Evolutionary conservation across 2,113 vertebrate genomes (phyloP), one percentile per base, ranked within the genome.

Genomic region (Dolichallabes microphthalmus): DNA sequence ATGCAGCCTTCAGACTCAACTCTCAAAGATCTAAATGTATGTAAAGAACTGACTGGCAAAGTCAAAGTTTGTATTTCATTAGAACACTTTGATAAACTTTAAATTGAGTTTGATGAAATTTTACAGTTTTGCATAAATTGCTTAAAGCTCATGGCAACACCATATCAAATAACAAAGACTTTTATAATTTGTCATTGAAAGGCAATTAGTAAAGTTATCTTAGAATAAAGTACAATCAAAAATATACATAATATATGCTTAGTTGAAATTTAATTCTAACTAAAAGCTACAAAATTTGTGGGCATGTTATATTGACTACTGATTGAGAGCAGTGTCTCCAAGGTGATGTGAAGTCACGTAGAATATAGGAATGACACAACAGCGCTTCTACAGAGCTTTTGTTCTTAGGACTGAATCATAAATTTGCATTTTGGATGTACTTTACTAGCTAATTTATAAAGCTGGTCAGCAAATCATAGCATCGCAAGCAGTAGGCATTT

Each of bases 21-120:
- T 88, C 75, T 60, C 60, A 35, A 30, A 39, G 69, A 53, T 60
- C 64, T n/a, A 25, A 30, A 83, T 32, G n/a, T 55, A 60, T 27
- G 35, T 50, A 32, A 32, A 75, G 58, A 84, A 57, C 63, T 39
- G 57, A 13, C 17, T 19, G 4, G 12, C 50, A 57, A 78, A 25
- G 13, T 66, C 75, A 12, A 52, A 64, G 27, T 50, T 50, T 64
- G 30, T 50, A 58, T 20, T 39, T 35, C 5, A 80, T 61, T 60
- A 52, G 17, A 27, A 50, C 58, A 52, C 71, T 84, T 83, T 63
- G 25, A 69, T 50, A 15, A 30, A 60, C 69, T 60, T 74, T 52
- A 52, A 63, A 39, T 69, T 78, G 52, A 80, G 76, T 50, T 79
- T 58, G 52, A 66, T 68, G 11, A 66, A 66, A 30, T 22, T 39